Percentiles rank a stretch among this genome's conserved stretches.
These are phyloP conservation scores for Plecotus auritus DNA, from an alignment of 2,113 vertebrate species.

Conservation along the genomic window DNA sequence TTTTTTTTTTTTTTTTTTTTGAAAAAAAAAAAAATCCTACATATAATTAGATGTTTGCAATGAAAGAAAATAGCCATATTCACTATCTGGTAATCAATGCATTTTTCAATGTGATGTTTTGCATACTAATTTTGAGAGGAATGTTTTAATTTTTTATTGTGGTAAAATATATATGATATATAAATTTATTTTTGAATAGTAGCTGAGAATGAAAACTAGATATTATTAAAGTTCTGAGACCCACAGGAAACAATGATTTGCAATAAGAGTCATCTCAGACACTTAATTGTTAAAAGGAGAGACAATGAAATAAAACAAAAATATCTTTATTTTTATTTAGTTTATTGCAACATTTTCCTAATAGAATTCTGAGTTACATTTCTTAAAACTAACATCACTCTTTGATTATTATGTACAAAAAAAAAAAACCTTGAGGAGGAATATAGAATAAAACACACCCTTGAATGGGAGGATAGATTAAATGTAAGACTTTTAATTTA, in stretches of 20 bases:
- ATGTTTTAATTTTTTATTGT: background rate
- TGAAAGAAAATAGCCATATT: background rate
- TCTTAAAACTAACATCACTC: background rate
- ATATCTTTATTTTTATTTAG: background rate
- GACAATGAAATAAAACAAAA: background rate
- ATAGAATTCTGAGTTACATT: background rate
- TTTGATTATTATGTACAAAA: background rate
- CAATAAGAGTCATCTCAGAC: background rate
- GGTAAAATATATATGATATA: background rate
- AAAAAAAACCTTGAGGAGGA: background rate
- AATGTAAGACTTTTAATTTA: background rate
- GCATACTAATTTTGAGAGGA: background rate
- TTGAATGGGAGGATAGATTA: background rate
- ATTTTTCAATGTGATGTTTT: background rate
- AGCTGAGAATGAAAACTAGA: background rate
- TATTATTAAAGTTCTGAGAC: background rate
- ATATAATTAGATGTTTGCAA: background rate
- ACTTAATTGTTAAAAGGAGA: background rate
- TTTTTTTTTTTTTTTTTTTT: background rate
- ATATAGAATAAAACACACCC: background rate
- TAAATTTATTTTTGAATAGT: slow-evolving; percentile 1
- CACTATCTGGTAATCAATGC: background rate
- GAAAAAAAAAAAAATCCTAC: background rate
- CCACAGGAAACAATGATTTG: background rate
- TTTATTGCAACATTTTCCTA: background rate